Base-by-base conservation (phyloP, 30 jellyfish, hydroid and myxozoan species). In the Aurelia sp. region DNA sequence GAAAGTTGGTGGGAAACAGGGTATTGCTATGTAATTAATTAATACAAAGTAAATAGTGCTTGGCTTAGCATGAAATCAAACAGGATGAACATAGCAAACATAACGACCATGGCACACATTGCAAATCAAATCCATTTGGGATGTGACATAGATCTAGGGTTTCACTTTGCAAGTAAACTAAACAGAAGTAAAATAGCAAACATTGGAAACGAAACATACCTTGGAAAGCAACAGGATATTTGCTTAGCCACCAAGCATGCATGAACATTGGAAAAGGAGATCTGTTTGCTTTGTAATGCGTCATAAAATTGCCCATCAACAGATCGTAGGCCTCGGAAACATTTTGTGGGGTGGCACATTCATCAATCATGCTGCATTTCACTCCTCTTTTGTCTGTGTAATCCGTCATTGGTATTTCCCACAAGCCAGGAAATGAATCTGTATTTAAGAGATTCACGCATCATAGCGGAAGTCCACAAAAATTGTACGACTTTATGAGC, bases 381-480 rank as follows among this genome's bases (percentile, higher is more conserved):
- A 24, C 16, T 7, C 92, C 92, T 41, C 31, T 8, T 1, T 65
- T 72, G 22, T 85, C 91, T 15, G 73, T 73, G 89, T 82, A 82
- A 18, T 76, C 88, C 8, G 91, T 81, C 91, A 93, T 65, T 15
- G 98, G 98, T 13, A 93, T 47, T 63, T 93, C 98, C 96, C 96
- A 93, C 27, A 93, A 38, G 75, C 98, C 98, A 27, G 96, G 98
- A 61, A 79, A 93, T 4, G 96, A 75, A 50, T 83, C 98, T 93
- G 74, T 22, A 24, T 2, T 38, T 7, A 38, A 38, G 50, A 35
- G 5, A 35, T 35, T 35, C 47, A 35, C 3, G 3, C 47, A 35
- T 35, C 47, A 35, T 35, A 35, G n/a, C n/a, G n/a, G n/a, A n/a
- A n/a, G n/a, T n/a, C n/a, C n/a, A n/a, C n/a, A n/a, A n/a, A n/a